Percentiles rank a stretch among this genome's conserved stretches.
Conservation (phyloP, 2,888 invertebrate genomes). For the Trissolcus brochymenae region DNA sequence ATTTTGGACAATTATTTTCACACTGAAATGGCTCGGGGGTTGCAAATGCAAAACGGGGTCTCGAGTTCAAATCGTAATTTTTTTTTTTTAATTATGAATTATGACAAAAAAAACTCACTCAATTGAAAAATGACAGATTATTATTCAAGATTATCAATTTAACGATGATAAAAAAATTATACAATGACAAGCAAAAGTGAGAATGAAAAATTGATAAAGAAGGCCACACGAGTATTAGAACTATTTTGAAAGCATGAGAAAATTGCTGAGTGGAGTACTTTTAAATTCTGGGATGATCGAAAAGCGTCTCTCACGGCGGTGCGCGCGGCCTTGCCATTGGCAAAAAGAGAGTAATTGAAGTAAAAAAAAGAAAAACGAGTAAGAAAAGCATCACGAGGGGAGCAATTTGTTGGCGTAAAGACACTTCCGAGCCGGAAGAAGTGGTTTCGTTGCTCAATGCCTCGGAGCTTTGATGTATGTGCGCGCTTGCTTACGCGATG, state of each 20-base stretch:
- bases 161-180: conserved; percentile 9
- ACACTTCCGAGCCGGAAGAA: conserved; percentile 51
- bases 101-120: too few relatives aligned
- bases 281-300: conserved; percentile 19
- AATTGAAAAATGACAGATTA: too few relatives aligned
- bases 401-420: conserved; percentile 43
- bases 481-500: conserved; percentile 46
- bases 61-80: too few relatives aligned
- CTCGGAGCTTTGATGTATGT: conserved; percentile 38
- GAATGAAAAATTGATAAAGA: conserved; percentile 26
- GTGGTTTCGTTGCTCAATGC: conserved; percentile 36
- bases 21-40: too few relatives aligned
- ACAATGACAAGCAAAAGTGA: background rate
- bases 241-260: conserved; percentile 7
- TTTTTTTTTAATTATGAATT: too few relatives aligned
- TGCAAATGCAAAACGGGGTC: too few relatives aligned
- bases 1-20: too few relatives aligned
- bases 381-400: conserved; percentile 23
- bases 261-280: background rate
- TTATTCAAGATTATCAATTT: too few relatives aligned
- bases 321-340: conserved; percentile 6
- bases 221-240: conserved; percentile 24
- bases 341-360: conserved; percentile 32
- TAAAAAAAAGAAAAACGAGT: conserved; percentile 28
- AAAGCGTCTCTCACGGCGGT: conserved; percentile 7